Evolutionary conservation across 2,888 invertebrate species (phyloP).

Genomic region (Meghimatium bilineatum): DNA sequence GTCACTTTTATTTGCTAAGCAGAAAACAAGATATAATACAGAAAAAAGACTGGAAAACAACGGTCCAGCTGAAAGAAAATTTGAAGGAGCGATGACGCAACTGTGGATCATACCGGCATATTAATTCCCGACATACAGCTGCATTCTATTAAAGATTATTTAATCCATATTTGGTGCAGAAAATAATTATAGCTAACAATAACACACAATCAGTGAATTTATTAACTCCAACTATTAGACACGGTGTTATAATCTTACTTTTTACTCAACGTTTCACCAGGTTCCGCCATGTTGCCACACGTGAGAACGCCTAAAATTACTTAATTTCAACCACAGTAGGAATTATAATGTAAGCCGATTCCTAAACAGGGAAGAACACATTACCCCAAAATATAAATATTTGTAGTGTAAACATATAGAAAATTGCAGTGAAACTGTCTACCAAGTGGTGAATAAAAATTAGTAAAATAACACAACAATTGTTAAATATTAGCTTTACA

Average conservation of each 20-base stretch:
- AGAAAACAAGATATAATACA: no score
- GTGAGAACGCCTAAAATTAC: slow-evolving; percentile 10
- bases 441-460: no score
- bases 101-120: no score
- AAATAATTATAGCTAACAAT: not conserved
- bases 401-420: not conserved
- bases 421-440: not conserved
- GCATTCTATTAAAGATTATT: not conserved
- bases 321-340: not conserved
- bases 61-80: no score
- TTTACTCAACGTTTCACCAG: slow-evolving; percentile 20
- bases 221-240: not conserved
- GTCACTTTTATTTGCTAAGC: no score
- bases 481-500: no score
- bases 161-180: not conserved
- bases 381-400: not conserved
- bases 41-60: no score
- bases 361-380: not conserved
- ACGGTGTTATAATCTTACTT: slow-evolving; percentile 18
- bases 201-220: not conserved
- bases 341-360: not conserved
- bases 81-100: no score
- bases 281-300: slow-evolving; percentile 42
- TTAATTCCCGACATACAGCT: not conserved
- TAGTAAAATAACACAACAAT: no score